These are phyloP conservation scores for Hermaeophaga mercurialis DNA, from an alignment of 2,888 invertebrate species.

Conservation along the genomic window DNA sequence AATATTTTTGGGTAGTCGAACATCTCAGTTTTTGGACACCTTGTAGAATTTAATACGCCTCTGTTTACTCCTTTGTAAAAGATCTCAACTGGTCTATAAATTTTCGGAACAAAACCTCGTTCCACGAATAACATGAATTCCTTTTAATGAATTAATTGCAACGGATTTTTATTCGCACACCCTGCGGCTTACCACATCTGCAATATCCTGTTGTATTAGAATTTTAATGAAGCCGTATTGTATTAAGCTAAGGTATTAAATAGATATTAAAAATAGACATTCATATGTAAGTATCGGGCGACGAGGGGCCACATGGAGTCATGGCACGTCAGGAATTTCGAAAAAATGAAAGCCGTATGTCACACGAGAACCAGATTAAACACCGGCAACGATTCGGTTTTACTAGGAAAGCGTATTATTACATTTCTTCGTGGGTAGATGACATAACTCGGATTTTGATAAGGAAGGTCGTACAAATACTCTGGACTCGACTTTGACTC, in stretches of 20 bases:
- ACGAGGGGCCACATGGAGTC: slow-evolving; percentile 40
- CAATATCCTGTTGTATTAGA: slow-evolving; percentile 33
- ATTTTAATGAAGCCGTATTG: slow-evolving; percentile 31
- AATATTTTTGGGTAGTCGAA: no score
- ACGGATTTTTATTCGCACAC: slow-evolving; percentile 18
- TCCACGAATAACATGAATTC: slow-evolving; percentile 17
- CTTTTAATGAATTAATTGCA: slow-evolving; percentile 17
- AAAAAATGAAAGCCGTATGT: slow-evolving; percentile 38
- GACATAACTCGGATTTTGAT: slow-evolving; percentile 40
- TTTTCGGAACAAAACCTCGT: background rate
- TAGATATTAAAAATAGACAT: slow-evolving; percentile 31
- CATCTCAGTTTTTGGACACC: no score
- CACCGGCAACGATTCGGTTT: slow-evolving; percentile 34
- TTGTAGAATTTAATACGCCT: no score
- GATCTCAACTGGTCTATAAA: no score
- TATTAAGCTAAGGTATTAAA: slow-evolving; percentile 29
- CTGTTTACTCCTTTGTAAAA: no score
- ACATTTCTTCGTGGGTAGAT: slow-evolving; percentile 40
- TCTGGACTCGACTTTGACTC: background rate
- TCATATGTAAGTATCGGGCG: slow-evolving; percentile 31
- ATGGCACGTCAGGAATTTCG: slow-evolving; percentile 39
- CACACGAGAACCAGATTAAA: slow-evolving; percentile 26
- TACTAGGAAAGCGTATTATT: slow-evolving; percentile 39
- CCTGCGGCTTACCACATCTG: slow-evolving; percentile 25
- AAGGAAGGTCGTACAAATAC: slow-evolving; percentile 36